A percentile compares a stretch with the other conserved stretches of the same genome.
Evolutionary conservation across 2,888 invertebrate species (phyloP).

Genomic region (Lasius platythorax): DNA sequence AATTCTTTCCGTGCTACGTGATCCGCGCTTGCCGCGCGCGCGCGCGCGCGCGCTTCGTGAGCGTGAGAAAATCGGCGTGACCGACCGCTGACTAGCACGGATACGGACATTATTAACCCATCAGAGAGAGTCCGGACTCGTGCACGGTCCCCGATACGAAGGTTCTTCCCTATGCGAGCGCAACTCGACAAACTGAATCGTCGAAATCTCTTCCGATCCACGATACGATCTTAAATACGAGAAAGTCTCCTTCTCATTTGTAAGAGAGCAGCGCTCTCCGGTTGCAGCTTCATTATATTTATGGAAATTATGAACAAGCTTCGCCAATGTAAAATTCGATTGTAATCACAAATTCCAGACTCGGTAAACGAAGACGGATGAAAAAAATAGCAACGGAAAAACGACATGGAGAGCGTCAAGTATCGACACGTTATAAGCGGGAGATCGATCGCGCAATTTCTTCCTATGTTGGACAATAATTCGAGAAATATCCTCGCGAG

Average conservation of each 20-base stretch:
- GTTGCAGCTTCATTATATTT: background rate
- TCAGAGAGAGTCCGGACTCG: conserved; percentile 74
- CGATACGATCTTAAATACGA: background rate
- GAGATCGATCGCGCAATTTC: conserved; percentile 7
- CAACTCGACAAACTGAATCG: conserved; percentile 19
- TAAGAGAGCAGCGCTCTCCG: background rate
- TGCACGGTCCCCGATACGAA: conserved; percentile 77
- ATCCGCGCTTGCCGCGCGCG: conserved; percentile 13
- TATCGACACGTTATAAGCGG: conserved; percentile 68
- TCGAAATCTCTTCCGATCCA: background rate
- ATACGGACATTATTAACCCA: conserved; percentile 85
- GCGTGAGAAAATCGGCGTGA: conserved; percentile 83
- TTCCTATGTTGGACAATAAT: background rate
- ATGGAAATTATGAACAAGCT: background rate
- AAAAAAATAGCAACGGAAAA: conserved; percentile 34
- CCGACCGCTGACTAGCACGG: conserved; percentile 84
- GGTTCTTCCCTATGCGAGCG: conserved; percentile 76
- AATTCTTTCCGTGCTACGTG: conserved; percentile 26
- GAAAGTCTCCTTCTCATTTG: background rate
- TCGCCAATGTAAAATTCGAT: background rate
- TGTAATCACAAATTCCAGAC: background rate
- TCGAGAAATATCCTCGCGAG: conserved; percentile 31
- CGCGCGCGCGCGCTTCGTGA: conserved; percentile 57
- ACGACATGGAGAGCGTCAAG: conserved; percentile 76
- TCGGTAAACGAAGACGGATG: conserved; percentile 1